phyloP scores from a whole-genome alignment of 2,797 vertebrate species.

The Pachyuromys duprasi region DNA sequence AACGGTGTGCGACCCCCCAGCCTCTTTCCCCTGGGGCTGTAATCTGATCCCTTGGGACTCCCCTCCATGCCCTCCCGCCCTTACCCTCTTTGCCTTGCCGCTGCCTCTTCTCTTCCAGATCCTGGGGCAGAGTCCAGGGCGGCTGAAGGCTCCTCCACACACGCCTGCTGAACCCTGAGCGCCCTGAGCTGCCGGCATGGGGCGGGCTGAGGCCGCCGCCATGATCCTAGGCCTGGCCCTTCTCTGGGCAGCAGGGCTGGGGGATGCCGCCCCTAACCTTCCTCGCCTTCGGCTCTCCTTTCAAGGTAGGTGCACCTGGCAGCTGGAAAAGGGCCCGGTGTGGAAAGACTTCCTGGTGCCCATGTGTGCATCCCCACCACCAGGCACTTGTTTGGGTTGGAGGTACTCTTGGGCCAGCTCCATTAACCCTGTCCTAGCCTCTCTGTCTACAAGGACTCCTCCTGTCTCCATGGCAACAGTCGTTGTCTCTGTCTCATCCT shows the following conservation, averaged over 20 bases:
- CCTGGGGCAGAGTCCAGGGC: slow-evolving; percentile 79
- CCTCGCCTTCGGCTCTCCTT: slow-evolving; percentile 88
- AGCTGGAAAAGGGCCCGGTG: not conserved
- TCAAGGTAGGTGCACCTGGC: slow-evolving; percentile 83
- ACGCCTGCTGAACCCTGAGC: slow-evolving; percentile 68
- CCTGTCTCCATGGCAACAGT: slow-evolving; percentile 66
- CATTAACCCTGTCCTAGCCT: slow-evolving; percentile 51
- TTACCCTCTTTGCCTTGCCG: not conserved
- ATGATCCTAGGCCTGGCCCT: slow-evolving; percentile 82
- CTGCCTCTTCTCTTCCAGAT: slow-evolving; percentile 79
- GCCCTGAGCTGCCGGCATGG: slow-evolving; percentile 64
- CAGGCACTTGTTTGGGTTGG: not conserved
- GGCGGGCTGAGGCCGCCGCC: slow-evolving; percentile 74
- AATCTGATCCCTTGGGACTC: slow-evolving; percentile 82
- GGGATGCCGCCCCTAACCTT: not conserved
- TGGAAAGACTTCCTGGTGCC: not conserved
- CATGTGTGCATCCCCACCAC: not conserved
- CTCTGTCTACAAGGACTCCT: slow-evolving; percentile 39
- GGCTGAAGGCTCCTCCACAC: slow-evolving; percentile 66
- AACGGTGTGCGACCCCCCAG: slow-evolving; percentile 77
- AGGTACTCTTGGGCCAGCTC: not conserved
- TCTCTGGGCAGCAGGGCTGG: slow-evolving; percentile 66
- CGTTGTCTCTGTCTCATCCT: not conserved
- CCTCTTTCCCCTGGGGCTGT: slow-evolving; percentile 74
- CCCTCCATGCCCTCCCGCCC: slow-evolving; percentile 50